Evolutionary conservation across 2,797 vertebrate species (phyloP), one percentile per base, ranked within the genome.

Genomic region (Petrocephalus schoutedeni): DNA sequence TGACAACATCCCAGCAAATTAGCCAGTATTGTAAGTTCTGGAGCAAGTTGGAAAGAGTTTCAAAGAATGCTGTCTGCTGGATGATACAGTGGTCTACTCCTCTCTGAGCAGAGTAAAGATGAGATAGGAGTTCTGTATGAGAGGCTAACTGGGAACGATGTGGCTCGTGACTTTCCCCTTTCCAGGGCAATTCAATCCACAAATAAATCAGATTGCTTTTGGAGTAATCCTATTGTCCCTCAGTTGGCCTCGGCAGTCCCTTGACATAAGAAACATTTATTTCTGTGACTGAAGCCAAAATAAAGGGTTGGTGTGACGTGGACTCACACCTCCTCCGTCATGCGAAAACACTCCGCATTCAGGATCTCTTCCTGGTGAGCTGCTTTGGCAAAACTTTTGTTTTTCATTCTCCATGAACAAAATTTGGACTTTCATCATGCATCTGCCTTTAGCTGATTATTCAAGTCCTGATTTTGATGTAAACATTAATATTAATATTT

Each of bases 71-170:
- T 53, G 9, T 84, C 82, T 14, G 53, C 21, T 21, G n/a, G 51
- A 54, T 84, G 49, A 21, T 56, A 10, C 82, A 84, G 6, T 71
- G 28, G 5, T 71, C 32, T 21, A 3, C 21, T 49, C 19, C 16
- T 19, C 19, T 41, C 41, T 80, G 36, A 45, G 36, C 41, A 16
- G 71, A 3, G 74, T 49, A 10, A 80, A 80, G 88, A 89, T 82
- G 84, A 85, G 53, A 92, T 90, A 94, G 92, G 92, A 49, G 80
- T 82, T 87, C 53, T 67, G 91, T 90, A 91, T 91, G 90, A 92
- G 59, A 64, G 89, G 88, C 90, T 93, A 89, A 92, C 92, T 91
- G 88, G 90, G 91, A 93, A 93, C 91, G 92, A 89, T 92, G 90
- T 92, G 92, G 56, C 74, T 23, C 3, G 84, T 41, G 88, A 90